Base-by-base conservation (phyloP, 2,888 invertebrate species). In the Lomographa bimaculata region DNA sequence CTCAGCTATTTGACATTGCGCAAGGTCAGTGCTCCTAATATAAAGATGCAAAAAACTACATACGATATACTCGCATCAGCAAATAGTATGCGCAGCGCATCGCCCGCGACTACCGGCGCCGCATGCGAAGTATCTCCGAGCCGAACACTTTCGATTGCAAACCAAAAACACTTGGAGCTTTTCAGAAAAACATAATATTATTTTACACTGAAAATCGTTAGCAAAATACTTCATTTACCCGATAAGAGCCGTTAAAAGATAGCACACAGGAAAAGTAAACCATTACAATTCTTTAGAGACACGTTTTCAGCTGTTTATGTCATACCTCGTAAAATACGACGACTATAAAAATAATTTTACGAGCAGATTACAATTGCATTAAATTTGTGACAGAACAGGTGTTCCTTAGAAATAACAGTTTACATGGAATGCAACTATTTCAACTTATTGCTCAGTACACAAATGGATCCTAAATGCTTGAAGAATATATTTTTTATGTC, bases 1-100 rank as follows among this genome's bases (percentile, higher is more conserved):
- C 78, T 78, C 79, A 85, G 77, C 84, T 79, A 85, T 89, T 85
- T 85, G 87, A 86, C 87, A 87, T 89, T 87, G 87, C 70, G 82
- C 84, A 89, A 89, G 87, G 87, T 86, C 83, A 85, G 83, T 85
- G 84, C 74, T 81, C 86, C 84, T 85, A 80, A 81, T 85, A 78
- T 79, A 85, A 80, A 83, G 75, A 84, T 84, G 83, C 82, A 83
- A 81, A 82, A 82, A 69, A 64, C 59, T 53, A 54, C 50, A 41
- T 38, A 37, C 35, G 20, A 46, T 16, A 23, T 38, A 38, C 42
- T 19, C 30, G 38, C 14, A 36, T 46, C 49, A 62, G 26, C 26
- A 27, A 20, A 32, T 30, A 21, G 7, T 70, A 75, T 77, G 74
- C 77, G 62, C 49, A 51, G 38, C 73, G 71, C 74, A 74, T 78